Percentiles rank a stretch among this genome's conserved stretches.
Conservation (phyloP, 2,113 vertebrate genomes). For the Otocyon megalotis region DNA sequence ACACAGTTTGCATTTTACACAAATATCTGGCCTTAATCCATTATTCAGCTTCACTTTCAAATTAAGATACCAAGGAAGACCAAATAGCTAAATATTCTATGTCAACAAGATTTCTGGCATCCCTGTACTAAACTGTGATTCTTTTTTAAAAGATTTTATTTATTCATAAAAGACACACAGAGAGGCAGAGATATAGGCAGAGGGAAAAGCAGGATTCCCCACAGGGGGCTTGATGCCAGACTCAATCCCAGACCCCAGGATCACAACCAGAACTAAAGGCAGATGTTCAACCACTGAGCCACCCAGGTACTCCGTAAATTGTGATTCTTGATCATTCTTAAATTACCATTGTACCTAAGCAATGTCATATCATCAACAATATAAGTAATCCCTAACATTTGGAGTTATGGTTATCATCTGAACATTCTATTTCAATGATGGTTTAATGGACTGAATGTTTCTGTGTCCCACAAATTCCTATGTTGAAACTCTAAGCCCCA, state of each 20-base stretch:
- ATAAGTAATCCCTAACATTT: background rate
- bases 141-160: background rate
- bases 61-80: background rate
- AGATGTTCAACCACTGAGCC: too few relatives aligned
- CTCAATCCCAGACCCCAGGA: too few relatives aligned
- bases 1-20: background rate
- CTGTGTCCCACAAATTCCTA: background rate
- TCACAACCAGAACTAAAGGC: too few relatives aligned
- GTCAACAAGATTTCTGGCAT: background rate
- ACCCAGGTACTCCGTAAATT: background rate
- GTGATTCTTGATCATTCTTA: background rate
- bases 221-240: too few relatives aligned
- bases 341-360: background rate
- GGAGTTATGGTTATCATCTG: background rate
- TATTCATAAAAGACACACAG: too few relatives aligned
- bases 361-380: background rate
- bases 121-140: background rate
- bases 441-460: background rate
- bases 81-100: background rate
- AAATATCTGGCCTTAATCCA: background rate
- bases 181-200: too few relatives aligned
- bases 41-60: background rate
- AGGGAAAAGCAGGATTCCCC: too few relatives aligned
- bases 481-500: background rate
- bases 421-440: background rate